Base-by-base conservation (phyloP, 1,140 invertebrate genomes). In the Meloidogyne floridensis region DNA sequence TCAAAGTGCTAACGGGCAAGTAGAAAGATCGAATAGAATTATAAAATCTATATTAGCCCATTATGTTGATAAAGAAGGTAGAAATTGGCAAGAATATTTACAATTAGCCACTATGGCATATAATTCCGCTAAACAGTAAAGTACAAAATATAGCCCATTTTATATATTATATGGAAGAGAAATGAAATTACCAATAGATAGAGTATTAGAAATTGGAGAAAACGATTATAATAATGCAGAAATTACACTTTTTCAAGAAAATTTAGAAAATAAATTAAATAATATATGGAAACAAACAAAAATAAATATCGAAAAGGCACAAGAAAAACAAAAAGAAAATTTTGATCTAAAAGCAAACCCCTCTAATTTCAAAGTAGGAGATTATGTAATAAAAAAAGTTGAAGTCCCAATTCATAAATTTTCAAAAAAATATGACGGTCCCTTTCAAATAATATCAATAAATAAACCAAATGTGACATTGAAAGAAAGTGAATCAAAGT, bases 41-140 rank as follows among this genome's bases (percentile, higher is more conserved):
- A 65, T 65, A n/a, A 65, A 65, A 65, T 5, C 15, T 2, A 65
- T 65, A 2, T 65, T 65, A n/a, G 15, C 15, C 4, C 15, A 65
- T 65, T 65, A 65, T 65, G 56, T 65, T n/a, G 56, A 65, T 65
- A 65, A n/a, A n/a, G 56, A 65, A 4, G 56, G 56, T n/a, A 65
- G 56, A 65, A 65, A 65, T 65, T 65, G 56, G 56, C 13, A 65
- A 65, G 56, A 65, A 65, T n/a, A 65, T 65, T n/a, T 65, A n/a
- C 56, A 65, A n/a, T 65, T 65, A 10, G 56, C 56, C 56, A 65
- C 56, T 65, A 65, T 65, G 56, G 15, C 56, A n/a, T 65, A 65
- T 65, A 65, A 65, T 65, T 65, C 56, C 0, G 13, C 56, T 0
- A 65, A n/a, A n/a, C 56, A 65, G 15, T 1, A 3, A n/a, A 65